Percentiles rank a stretch among this genome's conserved stretches.
These are phyloP conservation scores for Clarias macrocephalus DNA, from an alignment of 2,113 vertebrate genomes.

Conservation along the genomic window DNA sequence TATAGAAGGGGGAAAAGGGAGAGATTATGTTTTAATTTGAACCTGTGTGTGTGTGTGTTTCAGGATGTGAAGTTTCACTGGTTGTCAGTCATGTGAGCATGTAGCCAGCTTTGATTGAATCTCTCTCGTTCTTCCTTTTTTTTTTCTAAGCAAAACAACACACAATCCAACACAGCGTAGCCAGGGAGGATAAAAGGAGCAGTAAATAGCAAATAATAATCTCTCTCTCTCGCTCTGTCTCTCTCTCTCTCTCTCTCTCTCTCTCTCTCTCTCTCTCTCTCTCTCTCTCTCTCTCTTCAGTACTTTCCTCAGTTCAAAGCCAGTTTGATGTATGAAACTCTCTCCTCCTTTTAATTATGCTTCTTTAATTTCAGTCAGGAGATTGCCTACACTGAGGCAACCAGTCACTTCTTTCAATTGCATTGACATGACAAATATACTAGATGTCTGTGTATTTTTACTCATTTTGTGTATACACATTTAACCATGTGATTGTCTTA, in stretches of 20 bases:
- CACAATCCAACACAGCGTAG: neutral
- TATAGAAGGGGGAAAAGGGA: slow-evolving; percentile 46
- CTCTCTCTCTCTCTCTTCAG: neutral
- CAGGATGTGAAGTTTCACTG: slow-evolving; percentile 9
- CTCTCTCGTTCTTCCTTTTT: neutral
- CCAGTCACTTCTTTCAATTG: slow-evolving; percentile 29
- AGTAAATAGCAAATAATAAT: too few species aligned
- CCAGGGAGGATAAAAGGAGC: too few species aligned
- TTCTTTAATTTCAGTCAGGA: slow-evolving; percentile 46
- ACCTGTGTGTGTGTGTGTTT: neutral
- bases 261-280: slow-evolving; percentile 25
- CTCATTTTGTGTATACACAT: slow-evolving; percentile 7
- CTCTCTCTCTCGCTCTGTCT: neutral
- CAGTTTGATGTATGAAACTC: slow-evolving; percentile 52
- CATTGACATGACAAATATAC: neutral
- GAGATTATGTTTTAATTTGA: slow-evolving; percentile 9
- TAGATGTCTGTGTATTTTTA: slow-evolving; percentile 22
- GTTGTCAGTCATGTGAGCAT: slow-evolving; percentile 29
- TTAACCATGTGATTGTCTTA: neutral
- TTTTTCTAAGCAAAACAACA: neutral
- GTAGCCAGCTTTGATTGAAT: slow-evolving; percentile 22
- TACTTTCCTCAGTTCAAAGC: slow-evolving; percentile 45
- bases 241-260: slow-evolving; percentile 13
- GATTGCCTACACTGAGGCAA: slow-evolving; percentile 32
- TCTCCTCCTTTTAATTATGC: slow-evolving; percentile 45